phyloP scores from a whole-genome alignment of 2,797 vertebrate genomes.

The Hapalemur alaotrensis region DNA sequence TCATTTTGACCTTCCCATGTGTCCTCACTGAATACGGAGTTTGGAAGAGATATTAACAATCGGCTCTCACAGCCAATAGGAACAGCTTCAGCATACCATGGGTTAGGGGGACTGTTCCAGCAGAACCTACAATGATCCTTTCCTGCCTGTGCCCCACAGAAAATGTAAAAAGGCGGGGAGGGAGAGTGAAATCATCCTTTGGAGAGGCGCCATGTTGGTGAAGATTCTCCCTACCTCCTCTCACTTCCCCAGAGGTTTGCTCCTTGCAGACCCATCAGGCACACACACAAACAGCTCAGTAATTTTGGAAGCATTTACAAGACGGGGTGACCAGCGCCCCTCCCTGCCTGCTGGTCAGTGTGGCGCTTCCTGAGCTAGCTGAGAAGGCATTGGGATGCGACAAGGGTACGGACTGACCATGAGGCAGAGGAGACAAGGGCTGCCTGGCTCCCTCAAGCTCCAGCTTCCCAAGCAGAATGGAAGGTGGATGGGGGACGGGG shows the following conservation, averaged over 20 bases:
- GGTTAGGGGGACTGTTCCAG: neutral
- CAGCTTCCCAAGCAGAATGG: neutral
- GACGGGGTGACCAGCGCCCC: neutral
- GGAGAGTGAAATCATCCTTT: neutral
- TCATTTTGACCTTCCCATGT: neutral
- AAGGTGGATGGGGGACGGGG: neutral
- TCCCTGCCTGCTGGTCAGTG: neutral
- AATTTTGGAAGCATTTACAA: neutral
- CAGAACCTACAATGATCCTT: neutral
- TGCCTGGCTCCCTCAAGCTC: neutral
- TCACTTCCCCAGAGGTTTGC: neutral
- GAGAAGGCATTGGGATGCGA: rapidly evolving
- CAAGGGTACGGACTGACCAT: neutral
- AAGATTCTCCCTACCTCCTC: neutral
- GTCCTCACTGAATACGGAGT: rapidly evolving
- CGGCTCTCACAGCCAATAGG: rapidly evolving
- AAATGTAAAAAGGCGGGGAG: neutral
- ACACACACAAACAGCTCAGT: rapidly evolving
- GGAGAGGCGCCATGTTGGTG: neutral
- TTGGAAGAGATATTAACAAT: neutral
- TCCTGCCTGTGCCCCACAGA: rapidly evolving
- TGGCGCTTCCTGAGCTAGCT: neutral
- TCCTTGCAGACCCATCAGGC: neutral
- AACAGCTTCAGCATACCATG: rapidly evolving
- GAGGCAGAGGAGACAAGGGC: neutral